Evolutionary conservation across 2,888 invertebrate genomes (phyloP).

Genomic region (Glomeris marginata): DNA sequence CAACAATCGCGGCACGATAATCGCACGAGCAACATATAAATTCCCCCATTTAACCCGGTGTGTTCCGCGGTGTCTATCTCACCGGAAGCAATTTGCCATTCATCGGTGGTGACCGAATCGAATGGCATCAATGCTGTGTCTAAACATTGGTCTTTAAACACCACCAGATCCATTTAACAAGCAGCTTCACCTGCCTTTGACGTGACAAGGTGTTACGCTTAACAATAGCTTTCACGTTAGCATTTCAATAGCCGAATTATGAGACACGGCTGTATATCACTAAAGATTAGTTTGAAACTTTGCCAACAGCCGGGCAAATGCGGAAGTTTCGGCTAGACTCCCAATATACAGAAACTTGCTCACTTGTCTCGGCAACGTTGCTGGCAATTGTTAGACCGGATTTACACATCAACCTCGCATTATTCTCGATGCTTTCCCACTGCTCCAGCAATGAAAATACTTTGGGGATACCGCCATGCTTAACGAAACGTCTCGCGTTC

Average conservation of each 20-base stretch:
- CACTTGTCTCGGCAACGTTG: conserved; percentile 11
- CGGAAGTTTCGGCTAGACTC: not conserved
- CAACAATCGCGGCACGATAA: not conserved
- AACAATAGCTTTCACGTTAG: too few species aligned
- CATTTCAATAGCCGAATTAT: too few species aligned
- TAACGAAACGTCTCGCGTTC: conserved; percentile 2
- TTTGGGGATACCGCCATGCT: conserved; percentile 4
- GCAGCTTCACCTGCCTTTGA: not conserved
- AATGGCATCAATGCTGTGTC: too few species aligned
- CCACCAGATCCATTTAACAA: not conserved
- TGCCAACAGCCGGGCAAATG: too few species aligned
- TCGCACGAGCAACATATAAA: not conserved
- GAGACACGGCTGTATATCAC: too few species aligned
- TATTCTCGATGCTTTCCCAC: conserved; percentile 13
- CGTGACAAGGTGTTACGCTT: too few species aligned
- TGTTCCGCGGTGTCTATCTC: too few species aligned
- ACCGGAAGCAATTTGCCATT: too few species aligned
- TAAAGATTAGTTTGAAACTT: too few species aligned
- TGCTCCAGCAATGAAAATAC: conserved; percentile 4
- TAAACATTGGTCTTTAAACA: too few species aligned
- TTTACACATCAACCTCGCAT: conserved; percentile 11
- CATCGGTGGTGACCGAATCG: too few species aligned
- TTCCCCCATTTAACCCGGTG: too few species aligned
- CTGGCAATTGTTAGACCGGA: conserved; percentile 4
- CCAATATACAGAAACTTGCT: not conserved